These are phyloP conservation scores for Perithous albicinctus DNA, from an alignment of 2,888 invertebrate genomes.

Conservation along the genomic window DNA sequence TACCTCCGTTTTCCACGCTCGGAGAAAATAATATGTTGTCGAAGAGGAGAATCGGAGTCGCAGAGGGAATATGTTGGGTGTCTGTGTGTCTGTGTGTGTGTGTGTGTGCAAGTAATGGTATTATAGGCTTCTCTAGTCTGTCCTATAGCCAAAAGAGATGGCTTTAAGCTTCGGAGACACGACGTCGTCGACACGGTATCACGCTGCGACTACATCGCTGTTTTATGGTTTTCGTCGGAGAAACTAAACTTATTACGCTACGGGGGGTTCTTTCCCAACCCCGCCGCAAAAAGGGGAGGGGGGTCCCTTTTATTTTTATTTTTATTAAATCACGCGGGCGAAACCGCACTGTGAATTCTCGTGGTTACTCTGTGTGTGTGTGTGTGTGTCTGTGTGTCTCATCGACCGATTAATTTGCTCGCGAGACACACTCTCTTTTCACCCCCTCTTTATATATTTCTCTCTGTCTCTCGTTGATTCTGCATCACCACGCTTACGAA, in stretches of 20 bases:
- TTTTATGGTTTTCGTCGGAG: conserved; percentile 83
- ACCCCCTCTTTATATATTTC: background rate
- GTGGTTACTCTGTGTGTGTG: too few relatives aligned
- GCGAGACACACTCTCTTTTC: conserved; percentile 66
- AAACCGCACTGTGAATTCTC: conserved; percentile 69
- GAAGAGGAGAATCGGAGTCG: background rate
- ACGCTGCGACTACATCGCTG: conserved; percentile 73
- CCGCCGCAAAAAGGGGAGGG: conserved; percentile 64
- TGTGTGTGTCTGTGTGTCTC: too few relatives aligned
- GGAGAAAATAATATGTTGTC: conserved; percentile 17
- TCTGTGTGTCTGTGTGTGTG: too few relatives aligned
- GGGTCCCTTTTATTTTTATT: conserved; percentile 69
- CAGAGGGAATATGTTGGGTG: background rate
- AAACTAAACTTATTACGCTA: conserved; percentile 84
- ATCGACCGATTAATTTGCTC: conserved; percentile 81
- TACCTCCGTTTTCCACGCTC: background rate
- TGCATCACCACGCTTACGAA: background rate
- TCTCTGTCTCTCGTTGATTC: background rate
- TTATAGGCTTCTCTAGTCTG: conserved; percentile 29
- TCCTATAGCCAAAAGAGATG: conserved; percentile 24
- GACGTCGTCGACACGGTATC: conserved; percentile 68
- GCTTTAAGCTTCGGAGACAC: conserved; percentile 57
- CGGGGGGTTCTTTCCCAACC: conserved; percentile 73
- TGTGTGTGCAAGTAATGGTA: too few relatives aligned
- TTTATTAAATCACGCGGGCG: conserved; percentile 82